phyloP scores from a whole-genome alignment of 2,797 vertebrate species.

The Microctenopoma steveboyesi region DNA sequence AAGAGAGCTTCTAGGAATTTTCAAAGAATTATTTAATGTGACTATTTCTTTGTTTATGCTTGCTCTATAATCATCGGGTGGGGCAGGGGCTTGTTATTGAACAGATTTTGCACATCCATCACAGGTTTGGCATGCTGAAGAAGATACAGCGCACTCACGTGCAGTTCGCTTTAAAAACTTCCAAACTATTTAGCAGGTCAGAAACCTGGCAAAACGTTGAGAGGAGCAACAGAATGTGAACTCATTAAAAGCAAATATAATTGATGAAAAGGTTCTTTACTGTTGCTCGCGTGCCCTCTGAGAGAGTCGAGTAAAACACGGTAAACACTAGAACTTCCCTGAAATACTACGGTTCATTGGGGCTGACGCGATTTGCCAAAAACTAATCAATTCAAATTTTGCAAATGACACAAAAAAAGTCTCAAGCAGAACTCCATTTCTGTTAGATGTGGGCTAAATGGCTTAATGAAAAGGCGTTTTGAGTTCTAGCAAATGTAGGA shows the following conservation, averaged over 20 bases:
- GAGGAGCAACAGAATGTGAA: conserved; percentile 26
- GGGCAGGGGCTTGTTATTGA: conserved; percentile 45
- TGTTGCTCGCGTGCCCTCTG: conserved; percentile 7
- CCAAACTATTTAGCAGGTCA: conserved; percentile 41
- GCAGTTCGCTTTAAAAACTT: conserved; percentile 41
- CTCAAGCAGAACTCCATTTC: conserved; percentile 32
- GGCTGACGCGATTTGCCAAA: conserved; percentile 36
- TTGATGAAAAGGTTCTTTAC: conserved; percentile 42
- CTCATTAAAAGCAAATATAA: conserved; percentile 33
- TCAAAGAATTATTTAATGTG: conserved; percentile 71
- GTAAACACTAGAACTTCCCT: conserved; percentile 4
- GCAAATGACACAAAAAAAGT: conserved; percentile 26
- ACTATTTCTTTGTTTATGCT: conserved; percentile 72
- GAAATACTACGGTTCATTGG: conserved; percentile 17
- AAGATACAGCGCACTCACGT: conserved; percentile 16
- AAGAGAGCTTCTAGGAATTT: conserved; percentile 61
- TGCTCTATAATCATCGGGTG: conserved; percentile 49
- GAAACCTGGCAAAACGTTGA: conserved; percentile 43
- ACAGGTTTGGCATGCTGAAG: conserved; percentile 49
- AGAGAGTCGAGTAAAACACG: conserved; percentile 11
- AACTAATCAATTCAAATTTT: conserved; percentile 43
- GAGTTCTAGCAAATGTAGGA: conserved; percentile 36
- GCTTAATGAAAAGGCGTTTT: conserved; percentile 47
- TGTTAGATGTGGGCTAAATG: conserved; percentile 23
- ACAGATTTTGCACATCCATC: conserved; percentile 52